These are phyloP conservation scores for Diaphora mendica DNA, from an alignment of 2,888 invertebrate species.

Conservation along the genomic window DNA sequence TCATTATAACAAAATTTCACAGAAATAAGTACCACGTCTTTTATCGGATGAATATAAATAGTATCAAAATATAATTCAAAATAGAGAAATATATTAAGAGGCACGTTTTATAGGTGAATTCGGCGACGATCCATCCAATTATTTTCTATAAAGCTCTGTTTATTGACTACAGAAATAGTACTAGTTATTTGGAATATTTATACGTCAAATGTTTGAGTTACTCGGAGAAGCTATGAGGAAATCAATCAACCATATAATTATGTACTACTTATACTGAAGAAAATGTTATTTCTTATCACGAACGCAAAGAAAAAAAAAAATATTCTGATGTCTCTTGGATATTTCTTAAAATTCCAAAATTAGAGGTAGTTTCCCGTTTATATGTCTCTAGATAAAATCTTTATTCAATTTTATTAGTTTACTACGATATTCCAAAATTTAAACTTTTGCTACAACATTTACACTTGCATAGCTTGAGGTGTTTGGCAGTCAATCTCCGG, in stretches of 20 bases:
- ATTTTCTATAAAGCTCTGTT: not conserved
- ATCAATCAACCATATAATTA: too few relatives aligned
- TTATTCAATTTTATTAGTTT: not conserved
- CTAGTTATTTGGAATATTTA: not conserved
- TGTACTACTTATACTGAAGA: too few relatives aligned
- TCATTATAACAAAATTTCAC: not conserved
- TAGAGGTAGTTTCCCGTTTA: too few relatives aligned
- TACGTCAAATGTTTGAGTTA: not conserved
- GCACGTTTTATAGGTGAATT: not conserved
- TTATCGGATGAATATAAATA: not conserved
- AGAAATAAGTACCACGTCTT: not conserved
- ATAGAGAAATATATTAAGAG: not conserved
- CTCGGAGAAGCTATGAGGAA: not conserved
- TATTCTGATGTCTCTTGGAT: not conserved
- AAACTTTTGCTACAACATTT: conserved; percentile 4
- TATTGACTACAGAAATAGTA: not conserved
- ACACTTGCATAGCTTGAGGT: not conserved
- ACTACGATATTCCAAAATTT: not conserved
- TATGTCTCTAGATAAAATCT: too few relatives aligned
- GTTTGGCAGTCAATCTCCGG: conserved; percentile 28
- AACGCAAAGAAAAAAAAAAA: too few relatives aligned
- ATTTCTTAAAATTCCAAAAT: too few relatives aligned
- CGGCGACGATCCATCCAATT: not conserved
- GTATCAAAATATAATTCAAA: not conserved
- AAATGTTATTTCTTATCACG: not conserved